Evolutionary conservation across 37 sponge, comb jelly and placozoan species (phyloP).

Genomic region (Aplysina aerophoba): DNA sequence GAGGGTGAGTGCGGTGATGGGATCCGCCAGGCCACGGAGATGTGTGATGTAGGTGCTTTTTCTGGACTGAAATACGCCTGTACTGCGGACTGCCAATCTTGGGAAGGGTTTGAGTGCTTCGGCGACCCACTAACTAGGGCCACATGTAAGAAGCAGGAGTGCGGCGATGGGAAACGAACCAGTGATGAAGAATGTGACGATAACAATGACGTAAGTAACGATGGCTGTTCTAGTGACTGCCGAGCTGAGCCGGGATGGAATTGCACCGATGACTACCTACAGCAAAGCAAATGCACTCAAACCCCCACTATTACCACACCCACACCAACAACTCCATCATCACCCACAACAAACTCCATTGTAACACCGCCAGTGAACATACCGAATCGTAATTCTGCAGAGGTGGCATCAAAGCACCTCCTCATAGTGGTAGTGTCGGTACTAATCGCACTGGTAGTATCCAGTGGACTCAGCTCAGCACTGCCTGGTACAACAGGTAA

Average conservation of each 20-base stretch:
- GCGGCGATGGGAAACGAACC: slow-evolving; percentile 63
- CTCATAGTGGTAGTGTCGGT: too few relatives aligned
- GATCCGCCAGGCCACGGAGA: slow-evolving; percentile 55
- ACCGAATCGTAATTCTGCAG: background rate
- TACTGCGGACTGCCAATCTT: background rate
- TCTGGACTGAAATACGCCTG: slow-evolving; percentile 31
- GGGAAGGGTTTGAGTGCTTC: slow-evolving; percentile 43
- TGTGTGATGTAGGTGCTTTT: slow-evolving; percentile 50
- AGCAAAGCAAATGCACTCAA: background rate
- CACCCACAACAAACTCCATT: background rate
- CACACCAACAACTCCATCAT: background rate
- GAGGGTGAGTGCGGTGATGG: slow-evolving; percentile 67
- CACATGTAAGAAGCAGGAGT: slow-evolving; percentile 23
- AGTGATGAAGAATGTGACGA: slow-evolving; percentile 70
- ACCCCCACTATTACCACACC: background rate
- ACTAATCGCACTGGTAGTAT: too few relatives aligned
- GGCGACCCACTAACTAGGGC: slow-evolving; percentile 31
- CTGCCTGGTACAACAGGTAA: too few relatives aligned
- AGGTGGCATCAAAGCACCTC: background rate
- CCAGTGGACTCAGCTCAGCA: too few relatives aligned
- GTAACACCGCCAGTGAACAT: background rate
- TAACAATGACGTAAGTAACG: slow-evolving; percentile 23
- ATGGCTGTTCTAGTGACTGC: slow-evolving; percentile 61
- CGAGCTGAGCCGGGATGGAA: slow-evolving; percentile 1
- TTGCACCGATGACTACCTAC: background rate